Evolutionary conservation across 2,797 vertebrate species (phyloP), one percentile per base, ranked within the genome.

Genomic region (Danio albolineatus): DNA sequence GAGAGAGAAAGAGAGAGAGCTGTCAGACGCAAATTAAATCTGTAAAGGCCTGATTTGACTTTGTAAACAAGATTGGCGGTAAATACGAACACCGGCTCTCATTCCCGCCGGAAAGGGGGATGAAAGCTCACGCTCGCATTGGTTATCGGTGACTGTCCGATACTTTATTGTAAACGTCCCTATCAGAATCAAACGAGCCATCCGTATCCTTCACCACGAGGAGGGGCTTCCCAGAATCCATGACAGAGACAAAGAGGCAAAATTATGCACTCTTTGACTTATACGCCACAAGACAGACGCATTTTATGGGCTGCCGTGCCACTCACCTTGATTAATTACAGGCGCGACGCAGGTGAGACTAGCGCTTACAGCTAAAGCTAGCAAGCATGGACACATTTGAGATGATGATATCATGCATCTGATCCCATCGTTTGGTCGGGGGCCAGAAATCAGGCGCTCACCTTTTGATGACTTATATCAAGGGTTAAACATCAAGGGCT

Each of bases 41-140:
- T 90, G 85, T 86, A 88, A 90, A 89, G 82, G 84, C 81, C 82
- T 86, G 87, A 88, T 92, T 90, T 89, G 86, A 90, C 90, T 91
- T 91, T 88, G 89, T 91, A 90, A 92, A 93, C 89, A 91, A 88
- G 86, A 89, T 85, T 83, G 84, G 38, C 64, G 80, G 83, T 89
- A 91, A 91, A 90, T 86, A 88, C 77, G 83, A 85, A 87, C 89
- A 88, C 77, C 41, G 51, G 53, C 49, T 79, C 60, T 65, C 43
- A 64, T 73, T 61, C 72, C 28, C 6, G 7, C 61, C 49, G 66
- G 62, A 71, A 77, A 79, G 56, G 38, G 39, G 56, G 80, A 82
- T 76, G 64, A 79, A 79, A 59, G 74, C 77, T 39, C 10, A 12
- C 10, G 56, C 28, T 54, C 51, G 2, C 3, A 21, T 1, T 43